Evolutionary conservation across 1,140 invertebrate species (phyloP), one percentile per base, ranked within the genome.

Genomic region (Heliconius melpomene): DNA sequence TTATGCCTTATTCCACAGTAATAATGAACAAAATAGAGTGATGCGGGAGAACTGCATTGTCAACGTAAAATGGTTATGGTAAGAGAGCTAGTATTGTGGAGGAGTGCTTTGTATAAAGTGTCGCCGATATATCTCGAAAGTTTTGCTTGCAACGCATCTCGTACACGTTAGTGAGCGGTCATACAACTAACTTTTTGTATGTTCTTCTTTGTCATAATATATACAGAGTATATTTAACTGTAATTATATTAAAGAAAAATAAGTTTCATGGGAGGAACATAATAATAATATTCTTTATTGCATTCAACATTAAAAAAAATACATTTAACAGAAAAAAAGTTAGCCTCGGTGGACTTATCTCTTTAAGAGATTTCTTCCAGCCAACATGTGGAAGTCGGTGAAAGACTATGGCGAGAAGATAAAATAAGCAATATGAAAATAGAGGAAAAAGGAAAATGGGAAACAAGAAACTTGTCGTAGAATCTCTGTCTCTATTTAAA

Each of bases 101-200:
- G 82, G 82, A 77, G 83, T 80, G 88, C 89, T 92, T 89, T 92
- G 89, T 92, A 88, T 88, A 87, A 79, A 86, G 84, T 88, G 89
- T 87, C 89, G 83, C 88, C 87, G 90, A 93, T 92, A 92, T 91
- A 92, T 92, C 86, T 91, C 85, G 82, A 89, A 93, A 93, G 86
- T 93, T 91, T 79, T 87, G 85, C 87, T 36, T 77, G 78, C 77
- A 74, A 83, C 72, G 75, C 75, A 77, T 79, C 78, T 76, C 75
- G 71, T 82, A 57, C 72, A 57, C 26, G 78, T 54, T 80, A 57
- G 50, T 60, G 66, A 71, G 40, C 40, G 66, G 66, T 77, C 32
- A 52, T 72, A 50, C 11, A 13, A 74, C 3, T 52, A 74, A 74
- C 38, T 74, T 74, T 46, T 40, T 66, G 40, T 74, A 16, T 74